A percentile compares a stretch with the other conserved stretches of the same genome.
These are phyloP conservation scores for Oxyura jamaicensis DNA, from an alignment of 2,113 vertebrate species.

Conservation along the genomic window DNA sequence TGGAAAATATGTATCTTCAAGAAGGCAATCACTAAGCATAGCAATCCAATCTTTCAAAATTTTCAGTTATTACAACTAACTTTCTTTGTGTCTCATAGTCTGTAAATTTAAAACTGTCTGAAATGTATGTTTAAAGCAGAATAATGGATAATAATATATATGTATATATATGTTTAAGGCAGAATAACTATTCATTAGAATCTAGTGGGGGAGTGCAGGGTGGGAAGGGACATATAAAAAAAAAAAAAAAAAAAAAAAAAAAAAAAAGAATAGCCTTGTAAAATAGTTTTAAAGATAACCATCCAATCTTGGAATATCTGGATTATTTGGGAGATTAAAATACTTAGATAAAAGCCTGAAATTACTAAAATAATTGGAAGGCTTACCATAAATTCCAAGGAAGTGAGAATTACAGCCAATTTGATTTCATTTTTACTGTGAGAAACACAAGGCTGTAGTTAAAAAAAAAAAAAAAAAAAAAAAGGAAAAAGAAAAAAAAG, in stretches of 20 bases:
- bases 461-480: not conserved
- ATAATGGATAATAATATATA: not conserved
- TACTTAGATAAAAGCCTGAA: not conserved
- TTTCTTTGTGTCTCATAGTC: not conserved
- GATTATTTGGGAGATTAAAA: not conserved
- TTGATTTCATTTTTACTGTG: not conserved
- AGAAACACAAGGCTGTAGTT: not conserved
- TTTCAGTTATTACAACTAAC: not conserved
- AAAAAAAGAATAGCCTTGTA: not conserved
- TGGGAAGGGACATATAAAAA: not conserved
- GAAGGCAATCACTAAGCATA: not conserved
- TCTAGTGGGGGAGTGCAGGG: too few relatives aligned
- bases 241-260: not conserved
- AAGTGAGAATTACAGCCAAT: not conserved
- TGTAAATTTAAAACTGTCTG: not conserved
- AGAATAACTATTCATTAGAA: not conserved
- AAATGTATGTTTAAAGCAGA: not conserved
- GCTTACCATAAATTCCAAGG: not conserved
- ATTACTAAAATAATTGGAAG: not conserved
- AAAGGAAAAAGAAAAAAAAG: not conserved
- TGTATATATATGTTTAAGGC: too few relatives aligned
- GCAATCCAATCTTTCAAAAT: not conserved
- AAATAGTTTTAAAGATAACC: not conserved
- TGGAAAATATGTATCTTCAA: not conserved
- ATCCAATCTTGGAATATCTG: not conserved